Evolutionary conservation across 2,113 vertebrate genomes (phyloP), one percentile per base, ranked within the genome.

Genomic region (Argyrosomus japonicus): DNA sequence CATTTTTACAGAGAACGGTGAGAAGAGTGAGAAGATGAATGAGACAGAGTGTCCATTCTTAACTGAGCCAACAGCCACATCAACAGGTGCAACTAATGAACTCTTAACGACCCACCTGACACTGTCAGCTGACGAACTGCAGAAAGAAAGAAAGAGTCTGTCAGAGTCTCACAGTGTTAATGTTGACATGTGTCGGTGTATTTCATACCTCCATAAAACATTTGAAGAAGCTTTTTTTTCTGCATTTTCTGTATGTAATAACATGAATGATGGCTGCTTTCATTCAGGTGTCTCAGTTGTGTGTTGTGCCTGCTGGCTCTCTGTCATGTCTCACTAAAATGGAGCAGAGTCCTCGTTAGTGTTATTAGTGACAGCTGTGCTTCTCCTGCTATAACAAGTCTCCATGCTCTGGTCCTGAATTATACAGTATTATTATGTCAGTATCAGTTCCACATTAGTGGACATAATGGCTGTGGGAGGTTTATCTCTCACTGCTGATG

Each of bases 41-140:
- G 11, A 21, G 36, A 13, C 7, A 11, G 12, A 70, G 18, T 32
- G 21, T n/a, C 45, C 4, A 3, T 10, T 69, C 43, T 60, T 9
- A 50, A 78, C 14, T 60, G n/a, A 21, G 29, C 18, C 51, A 67
- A 19, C 73, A 75, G 73, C 11, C 73, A 19, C 29, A 57, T 60
- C 40, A 45, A 58, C 43, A 73, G 25, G 40, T 73, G 56, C 18
- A 61, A n/a, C 71, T 15, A 1, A n/a, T 50, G 40, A 7, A 48
- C 11, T 60, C 40, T 18, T 72, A 27, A 48, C 18, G 6, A 61
- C 5, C 54, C 54, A 14, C 18, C 56, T 73, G 54, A 25, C 40
- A 9, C 21, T 48, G 45, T 43, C 25, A 12, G 12, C 63, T 19
- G 5, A 17, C 25, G 6, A 13, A 29, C 17, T 32, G 13, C 47